phyloP scores from a whole-genome alignment of 2,113 vertebrate genomes.

The Petrocephalus microphthalmus region DNA sequence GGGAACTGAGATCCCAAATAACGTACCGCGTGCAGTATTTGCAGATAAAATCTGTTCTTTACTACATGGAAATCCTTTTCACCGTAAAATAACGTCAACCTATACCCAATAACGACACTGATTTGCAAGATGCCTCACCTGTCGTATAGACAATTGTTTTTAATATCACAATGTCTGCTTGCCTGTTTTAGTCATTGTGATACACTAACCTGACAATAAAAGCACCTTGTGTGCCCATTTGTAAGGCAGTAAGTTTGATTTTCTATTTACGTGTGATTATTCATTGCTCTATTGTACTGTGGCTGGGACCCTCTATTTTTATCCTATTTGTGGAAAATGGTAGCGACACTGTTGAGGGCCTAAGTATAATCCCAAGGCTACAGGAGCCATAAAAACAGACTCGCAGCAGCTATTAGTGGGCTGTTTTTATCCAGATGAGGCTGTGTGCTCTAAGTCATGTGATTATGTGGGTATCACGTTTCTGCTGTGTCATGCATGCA shows the following conservation, averaged over 20 bases:
- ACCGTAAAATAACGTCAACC: background rate
- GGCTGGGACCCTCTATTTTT: conserved; percentile 42
- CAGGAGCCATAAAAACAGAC: conserved; percentile 52
- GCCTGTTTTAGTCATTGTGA: background rate
- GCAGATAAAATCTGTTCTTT: background rate
- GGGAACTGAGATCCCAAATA: background rate
- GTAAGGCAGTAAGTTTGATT: conserved; percentile 23
- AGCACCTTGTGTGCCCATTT: background rate
- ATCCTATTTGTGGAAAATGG: conserved; percentile 41
- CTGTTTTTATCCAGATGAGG: conserved; percentile 28
- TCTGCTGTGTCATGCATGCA: conserved; percentile 11
- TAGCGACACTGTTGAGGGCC: conserved; percentile 21
- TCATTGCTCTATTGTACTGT: conserved; percentile 36
- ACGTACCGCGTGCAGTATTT: background rate
- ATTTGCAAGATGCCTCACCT: background rate
- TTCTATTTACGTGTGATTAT: conserved; percentile 43
- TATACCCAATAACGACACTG: background rate
- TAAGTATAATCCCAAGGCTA: conserved; percentile 34
- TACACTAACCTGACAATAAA: background rate
- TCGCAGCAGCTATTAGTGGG: conserved; percentile 44
- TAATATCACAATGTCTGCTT: background rate
- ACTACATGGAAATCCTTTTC: background rate
- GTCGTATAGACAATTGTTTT: background rate
- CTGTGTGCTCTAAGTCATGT: conserved; percentile 43
- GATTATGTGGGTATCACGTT: conserved; percentile 32